Percentiles rank a stretch among this genome's conserved stretches.
Conservation (phyloP, 2,888 invertebrate species). For the Ecdyonurus torrentis region DNA sequence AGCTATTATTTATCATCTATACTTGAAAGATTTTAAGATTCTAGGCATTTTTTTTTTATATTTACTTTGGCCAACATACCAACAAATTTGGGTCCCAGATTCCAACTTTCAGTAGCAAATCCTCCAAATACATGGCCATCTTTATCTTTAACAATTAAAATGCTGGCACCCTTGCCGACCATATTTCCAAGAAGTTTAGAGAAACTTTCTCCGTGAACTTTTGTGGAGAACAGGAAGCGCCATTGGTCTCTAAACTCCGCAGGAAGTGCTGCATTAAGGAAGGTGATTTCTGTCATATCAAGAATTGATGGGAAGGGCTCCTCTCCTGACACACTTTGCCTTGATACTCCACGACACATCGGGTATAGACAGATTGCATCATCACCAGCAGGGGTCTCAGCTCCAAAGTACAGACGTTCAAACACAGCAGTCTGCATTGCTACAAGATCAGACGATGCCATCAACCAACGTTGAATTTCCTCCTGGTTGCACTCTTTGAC, state of each 20-base stretch:
- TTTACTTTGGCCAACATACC: conserved; percentile 28
- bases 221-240: conserved; percentile 75
- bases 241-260: conserved; percentile 57
- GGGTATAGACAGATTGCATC: conserved; percentile 6
- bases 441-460: conserved; percentile 6
- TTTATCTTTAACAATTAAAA: conserved; percentile 68
- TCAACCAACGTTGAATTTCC: conserved; percentile 8
- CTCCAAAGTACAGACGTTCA: conserved; percentile 5
- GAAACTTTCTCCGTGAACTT: conserved; percentile 80
- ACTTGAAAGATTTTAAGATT: not conserved
- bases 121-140: conserved; percentile 79
- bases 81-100: conserved; percentile 53
- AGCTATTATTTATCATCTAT: not conserved
- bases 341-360: conserved; percentile 4
- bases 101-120: conserved; percentile 67
- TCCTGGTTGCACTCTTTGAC: not conserved
- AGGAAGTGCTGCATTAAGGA: conserved; percentile 65
- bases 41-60: not conserved
- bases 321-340: not conserved
- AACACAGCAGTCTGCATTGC: conserved; percentile 9
- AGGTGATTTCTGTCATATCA: conserved; percentile 60
- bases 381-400: not conserved
- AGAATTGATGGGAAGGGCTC: conserved; percentile 14
- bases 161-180: conserved; percentile 60
- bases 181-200: conserved; percentile 64